Conservation (phyloP, 30 jellyfish, hydroid and myxozoan species). For the Rhopilema esculentum region DNA sequence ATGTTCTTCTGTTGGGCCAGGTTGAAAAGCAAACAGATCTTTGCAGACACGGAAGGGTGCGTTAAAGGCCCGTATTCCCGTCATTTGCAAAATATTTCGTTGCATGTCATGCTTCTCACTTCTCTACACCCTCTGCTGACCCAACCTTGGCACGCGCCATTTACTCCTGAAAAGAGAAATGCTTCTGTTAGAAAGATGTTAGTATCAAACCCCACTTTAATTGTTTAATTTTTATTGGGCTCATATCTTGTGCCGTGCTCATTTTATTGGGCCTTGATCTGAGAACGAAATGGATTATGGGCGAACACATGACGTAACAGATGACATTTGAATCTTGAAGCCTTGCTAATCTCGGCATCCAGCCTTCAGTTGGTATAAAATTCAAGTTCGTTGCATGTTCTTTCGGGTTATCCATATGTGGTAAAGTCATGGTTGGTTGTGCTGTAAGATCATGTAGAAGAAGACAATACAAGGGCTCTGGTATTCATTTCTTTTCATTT, state of each 20-base stretch:
- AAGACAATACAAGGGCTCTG: slow-evolving; percentile 68
- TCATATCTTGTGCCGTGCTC: too few relatives aligned
- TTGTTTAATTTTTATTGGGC: too few relatives aligned
- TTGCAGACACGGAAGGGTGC: background rate
- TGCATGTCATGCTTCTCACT: background rate
- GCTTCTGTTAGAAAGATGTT: too few relatives aligned
- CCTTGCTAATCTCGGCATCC: background rate
- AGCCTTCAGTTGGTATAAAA: background rate
- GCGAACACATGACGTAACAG: slow-evolving; percentile 63
- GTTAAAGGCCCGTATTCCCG: background rate
- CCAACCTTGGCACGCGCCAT: background rate
- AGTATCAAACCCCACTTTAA: too few relatives aligned
- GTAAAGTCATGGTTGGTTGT: slow-evolving; percentile 67
- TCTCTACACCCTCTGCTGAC: background rate
- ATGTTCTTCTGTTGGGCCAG: background rate
- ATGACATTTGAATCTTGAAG: slow-evolving; percentile 41
- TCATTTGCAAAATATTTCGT: background rate
- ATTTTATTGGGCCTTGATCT: too few relatives aligned
- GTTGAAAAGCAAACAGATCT: background rate
- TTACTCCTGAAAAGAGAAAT: background rate
- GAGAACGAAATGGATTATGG: slow-evolving; percentile 34
- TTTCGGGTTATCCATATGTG: background rate
- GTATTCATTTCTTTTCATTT: slow-evolving; percentile 73
- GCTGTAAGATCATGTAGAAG: slow-evolving; percentile 65
- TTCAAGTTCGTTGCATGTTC: background rate